phyloP scores from a whole-genome alignment of 2,113 vertebrate genomes.

The Saguinus imperator region DNA sequence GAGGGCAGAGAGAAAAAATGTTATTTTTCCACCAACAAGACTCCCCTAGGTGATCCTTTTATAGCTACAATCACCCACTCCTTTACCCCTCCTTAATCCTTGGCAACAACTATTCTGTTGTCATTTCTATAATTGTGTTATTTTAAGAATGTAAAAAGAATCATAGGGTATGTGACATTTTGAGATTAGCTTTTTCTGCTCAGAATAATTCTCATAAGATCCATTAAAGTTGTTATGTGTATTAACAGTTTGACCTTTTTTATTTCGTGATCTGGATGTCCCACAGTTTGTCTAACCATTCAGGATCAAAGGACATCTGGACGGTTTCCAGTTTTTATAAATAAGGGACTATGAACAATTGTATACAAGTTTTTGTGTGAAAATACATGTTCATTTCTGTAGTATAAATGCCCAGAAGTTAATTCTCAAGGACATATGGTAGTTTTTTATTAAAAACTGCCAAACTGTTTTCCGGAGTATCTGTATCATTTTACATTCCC shows the following conservation, averaged over 20 bases:
- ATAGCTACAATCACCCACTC: background rate
- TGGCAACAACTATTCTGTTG: background rate
- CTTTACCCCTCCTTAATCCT: background rate
- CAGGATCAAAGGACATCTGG: background rate
- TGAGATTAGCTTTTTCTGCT: background rate
- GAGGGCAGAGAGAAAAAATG: background rate
- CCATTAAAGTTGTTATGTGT: background rate
- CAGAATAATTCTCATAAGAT: background rate
- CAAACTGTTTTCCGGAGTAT: background rate
- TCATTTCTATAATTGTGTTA: background rate
- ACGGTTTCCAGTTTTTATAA: background rate
- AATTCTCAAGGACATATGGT: background rate
- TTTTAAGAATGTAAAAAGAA: background rate
- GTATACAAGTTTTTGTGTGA: background rate
- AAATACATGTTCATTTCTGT: background rate
- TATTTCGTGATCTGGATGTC: background rate
- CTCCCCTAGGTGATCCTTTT: background rate
- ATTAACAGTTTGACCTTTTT: background rate
- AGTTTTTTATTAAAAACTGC: constrained; percentile 1
- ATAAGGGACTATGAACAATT: background rate
- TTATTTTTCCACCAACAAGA: background rate
- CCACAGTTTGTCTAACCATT: background rate
- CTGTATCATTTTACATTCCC: background rate
- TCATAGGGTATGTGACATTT: background rate
- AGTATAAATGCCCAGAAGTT: background rate